Percentiles rank a stretch among this genome's conserved stretches.
These are phyloP conservation scores for Chionis minor DNA, from an alignment of 2,113 vertebrate species.

Conservation along the genomic window DNA sequence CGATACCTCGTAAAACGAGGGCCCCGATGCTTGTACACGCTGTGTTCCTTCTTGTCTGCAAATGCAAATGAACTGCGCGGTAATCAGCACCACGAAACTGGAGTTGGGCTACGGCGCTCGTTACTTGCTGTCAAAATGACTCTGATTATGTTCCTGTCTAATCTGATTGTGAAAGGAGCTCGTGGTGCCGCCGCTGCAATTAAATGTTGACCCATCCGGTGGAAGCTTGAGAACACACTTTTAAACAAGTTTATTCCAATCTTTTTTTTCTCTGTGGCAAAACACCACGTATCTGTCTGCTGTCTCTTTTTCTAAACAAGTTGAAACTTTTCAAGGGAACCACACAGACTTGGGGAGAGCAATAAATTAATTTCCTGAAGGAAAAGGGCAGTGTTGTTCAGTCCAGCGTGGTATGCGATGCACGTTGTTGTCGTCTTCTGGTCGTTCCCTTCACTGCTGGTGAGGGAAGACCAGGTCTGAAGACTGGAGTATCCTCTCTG, in stretches of 20 bases:
- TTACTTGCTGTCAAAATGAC: background rate
- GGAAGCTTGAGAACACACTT: background rate
- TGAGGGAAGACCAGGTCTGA: background rate
- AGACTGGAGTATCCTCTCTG: background rate
- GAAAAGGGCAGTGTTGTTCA: background rate
- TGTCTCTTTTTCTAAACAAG: background rate
- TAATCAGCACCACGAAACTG: background rate
- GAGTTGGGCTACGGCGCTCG: background rate
- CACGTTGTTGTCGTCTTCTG: background rate
- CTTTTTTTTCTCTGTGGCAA: background rate
- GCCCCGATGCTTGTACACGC: background rate
- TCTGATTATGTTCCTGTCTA: background rate
- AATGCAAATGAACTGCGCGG: background rate
- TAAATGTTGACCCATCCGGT: background rate
- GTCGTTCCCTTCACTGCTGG: background rate
- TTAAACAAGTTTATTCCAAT: background rate
- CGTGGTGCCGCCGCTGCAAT: background rate
- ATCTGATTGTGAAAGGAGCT: background rate
- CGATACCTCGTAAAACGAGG: background rate
- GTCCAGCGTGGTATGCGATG: background rate
- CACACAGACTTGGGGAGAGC: background rate
- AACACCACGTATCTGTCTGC: background rate
- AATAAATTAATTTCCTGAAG: background rate
- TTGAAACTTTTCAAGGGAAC: background rate
- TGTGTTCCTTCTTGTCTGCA: background rate